These are phyloP conservation scores for Chorisops tibialis DNA, from an alignment of 2,888 invertebrate species.

Conservation along the genomic window DNA sequence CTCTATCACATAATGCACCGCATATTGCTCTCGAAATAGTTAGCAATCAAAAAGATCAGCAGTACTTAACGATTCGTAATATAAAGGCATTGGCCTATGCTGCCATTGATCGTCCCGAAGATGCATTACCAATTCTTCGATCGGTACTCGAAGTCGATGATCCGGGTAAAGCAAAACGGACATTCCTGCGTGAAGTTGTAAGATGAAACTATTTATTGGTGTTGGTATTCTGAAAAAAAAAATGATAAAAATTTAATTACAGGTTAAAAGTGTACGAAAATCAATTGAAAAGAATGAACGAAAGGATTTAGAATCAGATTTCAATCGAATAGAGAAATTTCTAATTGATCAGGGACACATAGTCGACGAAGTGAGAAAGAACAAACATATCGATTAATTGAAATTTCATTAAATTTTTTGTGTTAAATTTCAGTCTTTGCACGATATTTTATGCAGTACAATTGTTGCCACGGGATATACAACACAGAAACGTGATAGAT, in stretches of 20 bases:
- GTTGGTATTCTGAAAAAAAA: constrained; percentile 6
- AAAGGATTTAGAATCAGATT: constrained; percentile 57
- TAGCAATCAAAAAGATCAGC: constrained; percentile 54
- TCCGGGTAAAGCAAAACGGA: constrained; percentile 55
- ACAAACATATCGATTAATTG: neutral
- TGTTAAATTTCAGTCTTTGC: constrained; percentile 28
- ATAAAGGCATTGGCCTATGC: constrained; percentile 63
- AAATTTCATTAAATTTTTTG: neutral
- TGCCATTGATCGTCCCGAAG: constrained; percentile 62
- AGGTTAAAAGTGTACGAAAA: constrained; percentile 53
- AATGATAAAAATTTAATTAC: constrained; percentile 23
- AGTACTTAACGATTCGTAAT: constrained; percentile 67
- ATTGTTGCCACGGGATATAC: constrained; percentile 23
- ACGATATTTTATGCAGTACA: constrained; percentile 32
- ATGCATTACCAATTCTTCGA: constrained; percentile 61
- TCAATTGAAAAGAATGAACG: constrained; percentile 54
- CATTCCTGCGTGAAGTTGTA: constrained; percentile 64
- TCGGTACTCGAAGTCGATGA: constrained; percentile 57
- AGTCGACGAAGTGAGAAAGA: constrained; percentile 18
- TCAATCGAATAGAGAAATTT: constrained; percentile 56
- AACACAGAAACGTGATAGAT: constrained; percentile 20
- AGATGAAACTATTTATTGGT: constrained; percentile 37
- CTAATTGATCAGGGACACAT: constrained; percentile 50
- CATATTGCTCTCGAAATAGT: constrained; percentile 67
- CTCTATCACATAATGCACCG: constrained; percentile 66